Percentiles rank a stretch among this genome's conserved stretches.
Evolutionary conservation across 2,888 invertebrate species (phyloP).

Genomic region (Agriopis aurantiaria): DNA sequence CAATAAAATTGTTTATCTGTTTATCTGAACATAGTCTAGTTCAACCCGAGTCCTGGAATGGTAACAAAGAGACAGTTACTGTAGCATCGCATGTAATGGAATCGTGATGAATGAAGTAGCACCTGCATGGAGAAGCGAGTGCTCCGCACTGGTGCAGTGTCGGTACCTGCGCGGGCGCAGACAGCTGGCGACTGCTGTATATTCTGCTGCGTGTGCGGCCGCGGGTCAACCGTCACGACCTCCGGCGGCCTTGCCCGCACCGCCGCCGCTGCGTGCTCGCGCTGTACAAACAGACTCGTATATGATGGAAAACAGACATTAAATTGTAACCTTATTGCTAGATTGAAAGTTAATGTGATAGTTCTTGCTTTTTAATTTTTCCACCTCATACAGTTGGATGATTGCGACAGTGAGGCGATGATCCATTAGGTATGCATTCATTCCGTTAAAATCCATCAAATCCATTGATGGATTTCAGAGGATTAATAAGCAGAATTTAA

Average conservation of each 20-base stretch:
- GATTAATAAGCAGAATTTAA: no score
- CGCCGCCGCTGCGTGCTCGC: not conserved
- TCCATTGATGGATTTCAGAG: no score
- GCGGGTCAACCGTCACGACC: constrained; percentile 32
- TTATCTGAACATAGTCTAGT: no score
- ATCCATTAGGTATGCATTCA: no score
- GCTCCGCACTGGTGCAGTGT: not conserved
- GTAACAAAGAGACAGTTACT: no score
- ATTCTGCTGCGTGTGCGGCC: not conserved
- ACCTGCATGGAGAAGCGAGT: not conserved
- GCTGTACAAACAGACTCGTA: not conserved
- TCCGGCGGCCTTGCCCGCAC: constrained; percentile 32
- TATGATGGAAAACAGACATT: not conserved
- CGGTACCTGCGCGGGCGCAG: not conserved
- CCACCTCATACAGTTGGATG: not conserved
- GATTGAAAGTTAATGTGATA: not conserved
- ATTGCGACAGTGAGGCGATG: not conserved
- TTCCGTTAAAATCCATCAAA: no score
- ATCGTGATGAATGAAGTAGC: not conserved
- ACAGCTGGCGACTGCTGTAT: not conserved
- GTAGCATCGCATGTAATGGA: no score
- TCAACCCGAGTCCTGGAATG: no score
- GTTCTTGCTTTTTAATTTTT: not conserved
- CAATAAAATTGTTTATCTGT: no score
- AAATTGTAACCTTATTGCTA: not conserved